These are phyloP conservation scores for Antrozous pallidus DNA, from an alignment of 2,797 vertebrate genomes.

Conservation along the genomic window DNA sequence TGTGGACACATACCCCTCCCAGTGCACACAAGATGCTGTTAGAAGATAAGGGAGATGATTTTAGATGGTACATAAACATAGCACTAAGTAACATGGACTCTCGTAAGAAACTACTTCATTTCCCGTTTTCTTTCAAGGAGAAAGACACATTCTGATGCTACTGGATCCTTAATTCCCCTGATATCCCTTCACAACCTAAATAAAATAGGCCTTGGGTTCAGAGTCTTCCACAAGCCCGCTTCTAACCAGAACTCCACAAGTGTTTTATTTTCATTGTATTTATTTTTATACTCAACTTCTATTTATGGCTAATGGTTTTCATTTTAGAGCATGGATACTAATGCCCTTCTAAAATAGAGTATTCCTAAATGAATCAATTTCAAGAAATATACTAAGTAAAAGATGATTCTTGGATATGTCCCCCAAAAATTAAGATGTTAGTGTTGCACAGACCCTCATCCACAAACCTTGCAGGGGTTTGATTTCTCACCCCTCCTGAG, in stretches of 20 bases:
- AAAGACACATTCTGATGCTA: background rate
- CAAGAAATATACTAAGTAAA: constrained; percentile 37
- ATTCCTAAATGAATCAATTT: constrained; percentile 18
- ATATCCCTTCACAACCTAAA: background rate
- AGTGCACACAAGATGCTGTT: background rate
- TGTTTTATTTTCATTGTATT: constrained; percentile 15
- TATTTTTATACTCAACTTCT: constrained; percentile 31
- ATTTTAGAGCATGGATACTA: background rate
- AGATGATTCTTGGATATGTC: background rate
- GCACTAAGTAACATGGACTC: background rate
- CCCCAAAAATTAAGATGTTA: background rate
- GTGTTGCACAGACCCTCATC: too few species aligned
- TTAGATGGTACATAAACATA: background rate
- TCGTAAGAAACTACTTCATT: background rate
- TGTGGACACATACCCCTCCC: background rate
- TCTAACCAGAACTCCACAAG: constrained; percentile 22
- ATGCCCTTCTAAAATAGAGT: constrained; percentile 29
- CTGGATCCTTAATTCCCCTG: background rate
- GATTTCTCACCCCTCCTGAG: too few species aligned
- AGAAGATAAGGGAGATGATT: background rate
- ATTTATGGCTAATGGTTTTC: background rate
- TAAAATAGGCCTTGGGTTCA: constrained; percentile 3
- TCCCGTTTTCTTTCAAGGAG: constrained; percentile 5
- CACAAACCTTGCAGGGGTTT: too few species aligned
- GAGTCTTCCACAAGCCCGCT: background rate